phyloP scores from a whole-genome alignment of 2,113 vertebrate species.

The Microcebus ravelobensis region DNA sequence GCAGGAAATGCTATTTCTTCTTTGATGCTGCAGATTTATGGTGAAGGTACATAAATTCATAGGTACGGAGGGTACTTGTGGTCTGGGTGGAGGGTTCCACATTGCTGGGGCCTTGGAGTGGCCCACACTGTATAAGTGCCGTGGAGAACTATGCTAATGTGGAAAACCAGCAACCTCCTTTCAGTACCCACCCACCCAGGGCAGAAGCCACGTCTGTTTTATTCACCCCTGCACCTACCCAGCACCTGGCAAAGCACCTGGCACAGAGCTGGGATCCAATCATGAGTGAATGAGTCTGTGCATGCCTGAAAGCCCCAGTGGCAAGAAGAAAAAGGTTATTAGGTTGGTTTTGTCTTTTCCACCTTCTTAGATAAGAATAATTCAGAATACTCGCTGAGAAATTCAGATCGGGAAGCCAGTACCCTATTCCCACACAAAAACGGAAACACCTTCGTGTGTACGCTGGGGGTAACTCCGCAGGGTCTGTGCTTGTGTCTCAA shows the following conservation, averaged over 20 bases:
- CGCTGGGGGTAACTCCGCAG: accelerated
- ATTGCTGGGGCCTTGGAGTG: accelerated
- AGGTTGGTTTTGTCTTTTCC: background rate
- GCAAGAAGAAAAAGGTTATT: background rate
- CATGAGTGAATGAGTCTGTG: accelerated
- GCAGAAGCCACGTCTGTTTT: background rate
- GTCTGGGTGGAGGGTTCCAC: too few species aligned
- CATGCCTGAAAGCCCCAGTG: background rate
- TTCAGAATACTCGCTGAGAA: background rate
- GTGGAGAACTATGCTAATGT: background rate
- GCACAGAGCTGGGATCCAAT: accelerated
- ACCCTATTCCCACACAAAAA: accelerated
- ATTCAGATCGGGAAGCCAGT: background rate
- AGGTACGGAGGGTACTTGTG: accelerated
- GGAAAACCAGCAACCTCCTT: background rate
- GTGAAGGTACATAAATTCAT: accelerated
- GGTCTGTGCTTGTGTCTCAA: accelerated
- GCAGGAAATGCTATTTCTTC: background rate
- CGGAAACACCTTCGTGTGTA: accelerated
- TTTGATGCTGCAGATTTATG: accelerated
- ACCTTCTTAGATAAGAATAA: background rate
- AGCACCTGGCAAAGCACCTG: background rate
- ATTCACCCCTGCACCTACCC: accelerated
- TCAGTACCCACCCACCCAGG: too few species aligned
- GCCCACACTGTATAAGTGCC: accelerated